Evolutionary conservation across 2,888 invertebrate species (phyloP).

Genomic region (Aelia acuminata): DNA sequence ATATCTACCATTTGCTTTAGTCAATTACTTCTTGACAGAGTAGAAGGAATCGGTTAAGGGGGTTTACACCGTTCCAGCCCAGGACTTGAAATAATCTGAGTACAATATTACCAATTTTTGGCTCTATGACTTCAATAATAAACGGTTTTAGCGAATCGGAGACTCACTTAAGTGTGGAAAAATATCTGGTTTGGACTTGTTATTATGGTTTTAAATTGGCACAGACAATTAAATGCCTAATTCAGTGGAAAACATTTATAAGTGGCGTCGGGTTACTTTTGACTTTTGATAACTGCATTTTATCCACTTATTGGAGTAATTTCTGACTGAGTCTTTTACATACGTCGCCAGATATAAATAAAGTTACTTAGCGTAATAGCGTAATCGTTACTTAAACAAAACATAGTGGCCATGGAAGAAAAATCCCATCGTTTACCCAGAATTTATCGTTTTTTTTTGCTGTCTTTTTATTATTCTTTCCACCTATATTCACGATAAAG

Average conservation of each 20-base stretch:
- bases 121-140: neutral
- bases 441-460: no score
- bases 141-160: neutral
- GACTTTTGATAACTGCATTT: no score
- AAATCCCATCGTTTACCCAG: no score
- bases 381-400: no score
- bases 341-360: no score
- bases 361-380: no score
- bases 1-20: neutral
- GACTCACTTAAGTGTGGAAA: neutral
- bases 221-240: neutral
- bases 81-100: neutral
- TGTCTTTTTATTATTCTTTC: no score
- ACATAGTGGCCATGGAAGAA: no score
- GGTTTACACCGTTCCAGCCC: neutral
- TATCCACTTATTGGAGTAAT: no score
- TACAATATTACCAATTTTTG: neutral
- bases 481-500: no score
- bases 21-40: neutral
- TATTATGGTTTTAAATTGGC: neutral
- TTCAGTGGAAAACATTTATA: slow-evolving; percentile 6
- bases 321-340: no score
- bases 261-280: no score
- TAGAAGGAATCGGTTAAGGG: slow-evolving; percentile 9
- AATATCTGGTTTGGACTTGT: neutral